Evolutionary conservation across 2,888 invertebrate genomes (phyloP), one percentile per base, ranked within the genome.

Genomic region (Eulithis testata): DNA sequence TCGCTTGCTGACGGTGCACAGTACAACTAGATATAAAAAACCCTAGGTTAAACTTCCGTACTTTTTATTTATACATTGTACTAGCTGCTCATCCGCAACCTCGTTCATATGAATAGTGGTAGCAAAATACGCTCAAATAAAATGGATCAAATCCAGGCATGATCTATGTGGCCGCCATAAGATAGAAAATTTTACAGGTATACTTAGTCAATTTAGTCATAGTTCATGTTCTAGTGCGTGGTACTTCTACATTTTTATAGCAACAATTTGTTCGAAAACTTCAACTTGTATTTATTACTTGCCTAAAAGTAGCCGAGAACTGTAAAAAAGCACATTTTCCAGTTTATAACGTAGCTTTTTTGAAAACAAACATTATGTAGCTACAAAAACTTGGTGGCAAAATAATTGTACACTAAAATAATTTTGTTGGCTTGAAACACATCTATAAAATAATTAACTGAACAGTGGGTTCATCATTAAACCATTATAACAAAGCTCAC

Each of bases 401-500:
- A 73, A 75, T 81, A 78, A 78, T 77, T 60, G 70, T 76, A 73
- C 72, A 79, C 73, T 80, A 77, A 81, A 83, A 76, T 69, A 74
- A 80, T 82, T 83, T 80, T 77, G 80, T 81, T 78, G 75, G 77
- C 75, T 74, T 76, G 75, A 76, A 78, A 78, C 76, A 77, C 76
- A 77, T 72, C 76, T 75, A 86, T 85, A 83, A 84, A 85, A 79
- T 82, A 82, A 85, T 85, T 78, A 80, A 80, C 69, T 74, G 76
- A 73, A 81, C 82, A 75, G 83, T 80, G 80, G 81, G 81, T 83
- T 68, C 76, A 82, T 83, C 80, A 84, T 87, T 81, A 86, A 81
- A 76, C 73, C 74, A 86, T 88, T 84, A 82, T 75, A 84, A 84
- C 83, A 83, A 87, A 85, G 85, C 78, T 78, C 76, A 77, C 81